Evolutionary conservation across 53 echinoderm and acorn worm genomes (phyloP), one percentile per base, ranked within the genome.

Genomic region (Stichopus horrens): DNA sequence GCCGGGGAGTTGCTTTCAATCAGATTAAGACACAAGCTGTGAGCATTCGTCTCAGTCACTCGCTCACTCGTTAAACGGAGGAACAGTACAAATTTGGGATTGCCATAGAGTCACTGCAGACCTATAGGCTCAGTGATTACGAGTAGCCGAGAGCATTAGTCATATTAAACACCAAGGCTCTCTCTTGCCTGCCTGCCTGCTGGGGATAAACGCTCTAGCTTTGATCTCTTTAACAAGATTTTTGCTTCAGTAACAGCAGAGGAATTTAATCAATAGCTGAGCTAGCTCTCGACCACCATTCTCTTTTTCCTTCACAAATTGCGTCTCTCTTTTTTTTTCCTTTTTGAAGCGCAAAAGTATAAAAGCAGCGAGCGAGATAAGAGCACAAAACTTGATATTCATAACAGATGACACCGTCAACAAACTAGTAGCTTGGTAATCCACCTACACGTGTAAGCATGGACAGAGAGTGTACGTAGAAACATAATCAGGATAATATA

Each of bases 1-100:
- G 81, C 81, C 81, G 57, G 79, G 79, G 81, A 81, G 81, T 58
- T 57, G 58, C 81, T 81, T 58, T 81, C 81, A 81, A 81, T 81
- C 81, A 81, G 81, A 81, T 81, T 81, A 81, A 81, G 81, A 56
- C 56, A 21, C 58, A 54, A 18, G 71, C 71, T 56, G 57, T 81
- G 56, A 57, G 58, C 81, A 9, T 57, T 56, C 21, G 21, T 81
- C 81, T 81, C 81, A 56, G 56, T 10, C 52, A 81, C 58, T 57
- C 81, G 57, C 81, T 10, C 52, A 81, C 58, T 57, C 81, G 57
- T 55, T 54, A 79, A 19, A 54, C 18, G 56, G 18, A 71, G 71
- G 7, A 71, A 71, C 71, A 71, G 71, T 71, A 20, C 58, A 81
- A 55, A 16, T 6, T 56, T 56, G 55, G 37, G 37, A 21, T 81